phyloP scores from a whole-genome alignment of 2,888 invertebrate species.

The Apamea sordens region DNA sequence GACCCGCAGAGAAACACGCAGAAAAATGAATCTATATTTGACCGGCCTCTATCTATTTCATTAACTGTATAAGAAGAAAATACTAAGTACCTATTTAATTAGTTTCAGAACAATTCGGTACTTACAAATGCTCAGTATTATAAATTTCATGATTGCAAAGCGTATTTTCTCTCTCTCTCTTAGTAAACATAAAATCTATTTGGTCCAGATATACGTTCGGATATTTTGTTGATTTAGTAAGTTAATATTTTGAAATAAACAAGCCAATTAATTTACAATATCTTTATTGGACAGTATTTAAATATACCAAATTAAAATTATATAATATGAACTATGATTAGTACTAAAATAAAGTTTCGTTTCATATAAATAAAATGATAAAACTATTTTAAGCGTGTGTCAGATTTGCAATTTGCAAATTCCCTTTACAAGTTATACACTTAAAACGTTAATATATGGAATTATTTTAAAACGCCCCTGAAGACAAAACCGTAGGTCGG shows the following conservation, averaged over 20 bases:
- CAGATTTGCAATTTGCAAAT: neutral
- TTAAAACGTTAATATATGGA: neutral
- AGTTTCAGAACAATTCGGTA: slow-evolving; percentile 19
- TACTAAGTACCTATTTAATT: neutral
- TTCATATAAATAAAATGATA: slow-evolving; percentile 12
- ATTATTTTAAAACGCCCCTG: neutral
- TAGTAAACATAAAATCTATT: slow-evolving; percentile 46
- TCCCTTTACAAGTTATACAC: neutral
- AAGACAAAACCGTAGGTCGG: neutral
- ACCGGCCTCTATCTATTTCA: neutral
- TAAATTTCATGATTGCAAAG: slow-evolving; percentile 24
- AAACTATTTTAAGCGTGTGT: neutral
- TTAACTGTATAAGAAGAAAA: neutral
- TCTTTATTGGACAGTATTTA: slow-evolving; percentile 53
- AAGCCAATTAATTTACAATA: neutral
- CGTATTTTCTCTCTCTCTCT: slow-evolving; percentile 1
- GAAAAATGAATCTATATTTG: neutral
- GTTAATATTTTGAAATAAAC: slow-evolving; percentile 22
- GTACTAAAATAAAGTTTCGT: slow-evolving; percentile 17
- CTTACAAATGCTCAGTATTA: slow-evolving; percentile 44
- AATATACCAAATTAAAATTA: slow-evolving; percentile 25
- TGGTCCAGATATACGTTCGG: slow-evolving; percentile 36
- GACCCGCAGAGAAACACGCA: neutral
- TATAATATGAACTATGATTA: slow-evolving; percentile 17
- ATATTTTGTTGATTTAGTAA: slow-evolving; percentile 1